Conservation (phyloP, 2,113 vertebrate genomes). For the Scalopus aquaticus region DNA sequence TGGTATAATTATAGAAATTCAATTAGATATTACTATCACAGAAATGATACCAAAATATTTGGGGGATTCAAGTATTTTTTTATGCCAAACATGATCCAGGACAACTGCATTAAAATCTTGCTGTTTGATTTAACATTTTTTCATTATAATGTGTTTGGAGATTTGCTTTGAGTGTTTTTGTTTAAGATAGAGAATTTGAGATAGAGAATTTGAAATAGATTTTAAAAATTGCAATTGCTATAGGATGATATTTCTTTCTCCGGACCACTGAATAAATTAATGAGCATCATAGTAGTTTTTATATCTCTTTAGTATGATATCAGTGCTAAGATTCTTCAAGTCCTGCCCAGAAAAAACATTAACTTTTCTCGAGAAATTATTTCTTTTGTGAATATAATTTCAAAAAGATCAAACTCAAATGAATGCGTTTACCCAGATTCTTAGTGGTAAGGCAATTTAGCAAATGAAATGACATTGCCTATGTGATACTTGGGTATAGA, state of each 20-base stretch:
- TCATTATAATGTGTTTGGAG: background rate
- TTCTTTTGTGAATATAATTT: background rate
- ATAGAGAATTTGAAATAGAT: background rate
- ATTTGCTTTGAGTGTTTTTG: background rate
- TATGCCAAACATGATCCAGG: background rate
- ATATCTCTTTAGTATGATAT: background rate
- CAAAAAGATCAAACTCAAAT: slow-evolving; percentile 30
- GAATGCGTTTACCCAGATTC: background rate
- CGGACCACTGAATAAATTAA: background rate
- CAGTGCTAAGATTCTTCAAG: background rate
- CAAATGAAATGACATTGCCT: background rate
- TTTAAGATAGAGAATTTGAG: background rate
- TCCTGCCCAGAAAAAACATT: background rate
- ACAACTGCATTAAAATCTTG: background rate
- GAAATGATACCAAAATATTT: background rate
- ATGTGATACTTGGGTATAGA: background rate
- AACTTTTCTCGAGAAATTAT: background rate
- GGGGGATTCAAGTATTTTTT: background rate
- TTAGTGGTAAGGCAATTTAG: background rate
- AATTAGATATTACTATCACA: background rate
- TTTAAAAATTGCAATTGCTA: background rate
- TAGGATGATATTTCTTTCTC: background rate
- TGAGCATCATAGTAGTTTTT: background rate
- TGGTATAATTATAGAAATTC: background rate
- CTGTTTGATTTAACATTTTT: background rate